A percentile compares a stretch with the other conserved stretches of the same genome.
phyloP scores from a whole-genome alignment of 2,113 vertebrate genomes.

The Gnathonemus echidnorhynchus region DNA sequence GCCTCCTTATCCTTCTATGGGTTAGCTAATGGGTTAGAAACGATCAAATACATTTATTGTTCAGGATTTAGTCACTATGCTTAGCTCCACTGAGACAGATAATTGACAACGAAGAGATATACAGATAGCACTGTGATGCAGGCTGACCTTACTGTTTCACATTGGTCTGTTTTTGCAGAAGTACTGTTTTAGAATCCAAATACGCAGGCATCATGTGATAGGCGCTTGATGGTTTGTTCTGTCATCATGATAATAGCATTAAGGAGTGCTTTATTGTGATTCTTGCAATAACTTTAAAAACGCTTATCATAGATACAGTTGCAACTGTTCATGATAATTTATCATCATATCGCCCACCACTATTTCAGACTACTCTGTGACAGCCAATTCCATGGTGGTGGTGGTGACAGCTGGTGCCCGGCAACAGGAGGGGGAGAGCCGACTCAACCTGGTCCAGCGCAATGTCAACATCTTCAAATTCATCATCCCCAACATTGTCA shows the following conservation, averaged over 20 bases:
- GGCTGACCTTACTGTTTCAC: background rate
- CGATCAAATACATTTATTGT: background rate
- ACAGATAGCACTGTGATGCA: background rate
- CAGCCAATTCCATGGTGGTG: slow-evolving; percentile 88
- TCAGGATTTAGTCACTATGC: background rate
- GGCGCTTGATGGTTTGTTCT: background rate
- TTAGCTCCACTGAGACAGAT: background rate
- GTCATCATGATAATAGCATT: background rate
- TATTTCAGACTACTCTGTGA: slow-evolving; percentile 82
- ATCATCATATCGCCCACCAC: background rate
- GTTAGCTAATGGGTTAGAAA: background rate
- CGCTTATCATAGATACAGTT: background rate
- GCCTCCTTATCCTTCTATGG: slow-evolving; percentile 34
- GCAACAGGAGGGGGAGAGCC: slow-evolving; percentile 95
- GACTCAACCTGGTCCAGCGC: slow-evolving; percentile 93
- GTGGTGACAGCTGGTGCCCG: slow-evolving; percentile 93
- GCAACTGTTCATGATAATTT: background rate
- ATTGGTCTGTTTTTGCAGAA: background rate
- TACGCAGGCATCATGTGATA: background rate
- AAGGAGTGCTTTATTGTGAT: background rate
- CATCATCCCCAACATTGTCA: slow-evolving; percentile 95
- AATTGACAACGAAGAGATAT: background rate
- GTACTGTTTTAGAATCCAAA: background rate
- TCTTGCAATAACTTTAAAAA: background rate
- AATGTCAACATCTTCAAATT: slow-evolving; percentile 99